Percentiles rank a stretch among this genome's conserved stretches.
Conservation (phyloP, 2,888 invertebrate genomes). For the Parnassius glacialis region DNA sequence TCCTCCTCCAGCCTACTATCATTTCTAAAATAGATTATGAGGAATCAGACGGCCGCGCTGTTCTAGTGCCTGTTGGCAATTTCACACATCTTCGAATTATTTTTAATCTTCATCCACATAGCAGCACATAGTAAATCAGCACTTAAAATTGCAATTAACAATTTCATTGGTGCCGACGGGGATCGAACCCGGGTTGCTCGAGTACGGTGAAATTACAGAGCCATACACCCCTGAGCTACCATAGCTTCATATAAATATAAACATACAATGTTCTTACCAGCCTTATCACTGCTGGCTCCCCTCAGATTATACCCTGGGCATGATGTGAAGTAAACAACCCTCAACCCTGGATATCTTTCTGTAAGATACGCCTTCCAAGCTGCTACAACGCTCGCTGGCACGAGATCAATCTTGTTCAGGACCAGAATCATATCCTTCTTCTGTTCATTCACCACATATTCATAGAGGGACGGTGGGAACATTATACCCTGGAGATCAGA, state of each 20-base stretch:
- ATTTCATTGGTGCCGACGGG: no score
- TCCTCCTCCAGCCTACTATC: no score
- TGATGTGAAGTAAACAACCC: slow-evolving; percentile 91
- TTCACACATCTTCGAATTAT: no score
- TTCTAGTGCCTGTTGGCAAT: no score
- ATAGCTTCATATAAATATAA: not conserved
- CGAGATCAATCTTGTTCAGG: slow-evolving; percentile 95
- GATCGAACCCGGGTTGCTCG: no score
- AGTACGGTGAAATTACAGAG: no score
- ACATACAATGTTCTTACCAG: slow-evolving; percentile 55
- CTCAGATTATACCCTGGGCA: slow-evolving; percentile 87
- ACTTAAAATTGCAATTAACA: no score
- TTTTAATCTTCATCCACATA: no score
- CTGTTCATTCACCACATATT: slow-evolving; percentile 86
- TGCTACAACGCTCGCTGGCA: slow-evolving; percentile 88
- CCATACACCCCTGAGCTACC: no score
- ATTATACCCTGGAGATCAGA: slow-evolving; percentile 82
- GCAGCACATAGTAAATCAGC: no score
- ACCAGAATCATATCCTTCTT: slow-evolving; percentile 93
- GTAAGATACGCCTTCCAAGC: slow-evolving; percentile 94
- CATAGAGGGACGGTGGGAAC: slow-evolving; percentile 94
- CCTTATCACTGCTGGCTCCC: slow-evolving; percentile 78
- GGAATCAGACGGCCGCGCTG: no score
- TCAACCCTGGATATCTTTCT: slow-evolving; percentile 78
- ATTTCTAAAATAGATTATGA: no score